These are phyloP conservation scores for Alligator mississippiensis DNA, from an alignment of 2,113 vertebrate genomes.

Conservation along the genomic window DNA sequence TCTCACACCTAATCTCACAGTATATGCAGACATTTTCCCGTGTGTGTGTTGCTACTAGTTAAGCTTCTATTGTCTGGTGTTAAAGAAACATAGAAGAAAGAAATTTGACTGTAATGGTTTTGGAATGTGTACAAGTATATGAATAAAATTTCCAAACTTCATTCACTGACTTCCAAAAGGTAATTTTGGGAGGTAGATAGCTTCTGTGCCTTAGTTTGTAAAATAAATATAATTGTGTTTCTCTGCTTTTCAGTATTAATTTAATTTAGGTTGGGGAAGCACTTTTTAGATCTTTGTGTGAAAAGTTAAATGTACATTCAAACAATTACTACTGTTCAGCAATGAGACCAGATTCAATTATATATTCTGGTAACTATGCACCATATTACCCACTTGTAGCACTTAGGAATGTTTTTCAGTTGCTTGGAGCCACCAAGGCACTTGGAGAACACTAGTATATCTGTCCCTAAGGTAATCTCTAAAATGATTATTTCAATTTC, in stretches of 20 bases:
- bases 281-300: not conserved
- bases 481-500: too few species aligned
- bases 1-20: not conserved
- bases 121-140: not conserved
- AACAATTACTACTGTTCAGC: not conserved
- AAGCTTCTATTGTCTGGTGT: not conserved
- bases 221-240: not conserved
- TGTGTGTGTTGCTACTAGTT: not conserved
- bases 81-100: not conserved
- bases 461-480: not conserved
- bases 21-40: not conserved
- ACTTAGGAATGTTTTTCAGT: not conserved
- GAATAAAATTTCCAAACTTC: not conserved
- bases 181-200: not conserved
- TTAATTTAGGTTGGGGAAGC: not conserved
- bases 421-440: not conserved
- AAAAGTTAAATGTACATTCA: not conserved
- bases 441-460: not conserved
- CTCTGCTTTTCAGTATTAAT: not conserved
- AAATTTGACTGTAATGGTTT: not conserved
- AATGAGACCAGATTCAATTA: constrained; percentile 11
- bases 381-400: not conserved
- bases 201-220: not conserved
- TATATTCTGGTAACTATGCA: not conserved
- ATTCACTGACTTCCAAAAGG: not conserved